Percentiles rank a stretch among this genome's conserved stretches.
These are phyloP conservation scores for chimpanzee (Pan troglodytes) DNA, from an alignment of 2,113 vertebrate genomes.

Conservation along the genomic window DNA sequence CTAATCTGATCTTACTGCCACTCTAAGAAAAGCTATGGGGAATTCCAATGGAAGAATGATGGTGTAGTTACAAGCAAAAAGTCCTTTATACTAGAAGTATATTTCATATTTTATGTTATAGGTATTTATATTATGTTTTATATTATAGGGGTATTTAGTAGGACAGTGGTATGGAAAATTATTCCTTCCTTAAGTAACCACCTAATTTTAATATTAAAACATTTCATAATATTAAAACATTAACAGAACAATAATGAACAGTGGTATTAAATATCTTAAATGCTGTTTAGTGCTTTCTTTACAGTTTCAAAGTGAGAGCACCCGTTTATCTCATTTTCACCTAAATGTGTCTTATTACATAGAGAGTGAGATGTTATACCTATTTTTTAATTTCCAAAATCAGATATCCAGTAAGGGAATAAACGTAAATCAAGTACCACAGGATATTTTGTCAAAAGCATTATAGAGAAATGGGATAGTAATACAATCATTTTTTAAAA, in stretches of 20 bases:
- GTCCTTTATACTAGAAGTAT: neutral
- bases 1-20: conserved; percentile 51
- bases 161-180: neutral
- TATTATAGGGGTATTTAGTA: neutral
- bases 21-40: neutral
- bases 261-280: neutral
- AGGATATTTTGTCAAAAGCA: neutral
- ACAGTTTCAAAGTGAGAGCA: neutral
- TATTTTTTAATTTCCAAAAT: neutral
- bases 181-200: neutral
- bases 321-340: neutral
- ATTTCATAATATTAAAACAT: conserved; percentile 2
- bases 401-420: neutral
- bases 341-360: neutral
- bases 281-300: neutral
- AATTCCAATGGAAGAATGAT: neutral
- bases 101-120: neutral
- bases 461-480: neutral
- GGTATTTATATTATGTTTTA: neutral
- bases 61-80: neutral
- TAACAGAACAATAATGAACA: neutral
- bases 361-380: neutral
- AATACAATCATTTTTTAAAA: neutral
- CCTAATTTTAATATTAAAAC: conserved; percentile 40
- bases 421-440: neutral